A percentile compares a stretch with the other conserved stretches of the same genome.
These are phyloP conservation scores for Apantesis nais DNA, from an alignment of 2,888 invertebrate species.

Conservation along the genomic window DNA sequence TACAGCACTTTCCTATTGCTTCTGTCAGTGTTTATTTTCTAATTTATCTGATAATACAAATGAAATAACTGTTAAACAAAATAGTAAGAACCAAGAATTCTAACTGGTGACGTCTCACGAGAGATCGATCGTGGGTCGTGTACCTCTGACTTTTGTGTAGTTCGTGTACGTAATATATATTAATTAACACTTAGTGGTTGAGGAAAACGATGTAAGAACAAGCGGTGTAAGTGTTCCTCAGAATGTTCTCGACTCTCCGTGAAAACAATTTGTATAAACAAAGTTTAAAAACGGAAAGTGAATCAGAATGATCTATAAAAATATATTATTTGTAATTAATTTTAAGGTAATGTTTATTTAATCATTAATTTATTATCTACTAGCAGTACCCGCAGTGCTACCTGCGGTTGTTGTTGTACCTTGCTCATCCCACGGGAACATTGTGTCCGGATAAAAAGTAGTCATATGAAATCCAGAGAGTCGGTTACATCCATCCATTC, in stretches of 20 bases:
- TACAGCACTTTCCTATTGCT: neutral
- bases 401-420: too few relatives aligned
- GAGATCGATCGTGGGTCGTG: neutral
- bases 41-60: neutral
- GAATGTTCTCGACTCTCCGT: neutral
- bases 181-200: constrained; percentile 1
- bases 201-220: neutral
- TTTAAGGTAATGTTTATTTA: neutral
- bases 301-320: neutral
- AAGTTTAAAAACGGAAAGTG: neutral
- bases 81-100: neutral
- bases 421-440: too few relatives aligned
- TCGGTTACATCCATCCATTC: too few relatives aligned
- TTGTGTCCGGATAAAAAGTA: too few relatives aligned
- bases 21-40: neutral
- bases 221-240: neutral
- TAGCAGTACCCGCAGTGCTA: too few relatives aligned
- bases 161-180: neutral
- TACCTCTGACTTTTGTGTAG: neutral
- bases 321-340: neutral
- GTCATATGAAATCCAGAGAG: too few relatives aligned
- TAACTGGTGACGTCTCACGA: neutral
- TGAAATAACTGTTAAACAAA: neutral
- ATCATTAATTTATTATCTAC: neutral
- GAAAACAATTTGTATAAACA: neutral